Evolutionary conservation across 2,113 vertebrate species (phyloP).

Genomic region (Acrocephalus kingi): DNA sequence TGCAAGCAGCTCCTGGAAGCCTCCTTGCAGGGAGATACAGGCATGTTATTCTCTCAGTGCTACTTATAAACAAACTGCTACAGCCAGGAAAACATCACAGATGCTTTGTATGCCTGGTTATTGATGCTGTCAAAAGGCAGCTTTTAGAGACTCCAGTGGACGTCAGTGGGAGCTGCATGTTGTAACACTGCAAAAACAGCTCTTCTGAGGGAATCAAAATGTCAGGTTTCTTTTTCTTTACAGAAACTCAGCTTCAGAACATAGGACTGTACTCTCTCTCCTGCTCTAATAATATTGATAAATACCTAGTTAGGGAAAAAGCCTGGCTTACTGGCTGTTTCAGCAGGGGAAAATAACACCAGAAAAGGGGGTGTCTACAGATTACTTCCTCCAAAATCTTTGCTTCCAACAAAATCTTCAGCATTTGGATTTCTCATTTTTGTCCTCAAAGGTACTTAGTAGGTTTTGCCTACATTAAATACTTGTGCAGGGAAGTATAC

Average conservation of each 20-base stretch:
- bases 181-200: neutral
- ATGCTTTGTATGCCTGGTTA: neutral
- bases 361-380: neutral
- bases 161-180: neutral
- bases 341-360: neutral
- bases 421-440: neutral
- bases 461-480: neutral
- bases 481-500: neutral
- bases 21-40: neutral
- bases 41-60: neutral
- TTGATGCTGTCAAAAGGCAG: neutral
- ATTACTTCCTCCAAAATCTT: neutral
- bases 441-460: neutral
- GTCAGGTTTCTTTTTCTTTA: neutral
- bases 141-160: neutral
- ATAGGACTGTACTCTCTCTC: neutral
- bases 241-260: neutral
- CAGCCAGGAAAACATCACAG: neutral
- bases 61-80: neutral
- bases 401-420: neutral
- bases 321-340: neutral
- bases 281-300: neutral
- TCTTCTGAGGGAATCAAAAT: neutral
- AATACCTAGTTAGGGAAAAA: neutral
- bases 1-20: neutral